Base-by-base conservation (phyloP, 1,140 invertebrate genomes). In the Gonioctena quinquepunctata region DNA sequence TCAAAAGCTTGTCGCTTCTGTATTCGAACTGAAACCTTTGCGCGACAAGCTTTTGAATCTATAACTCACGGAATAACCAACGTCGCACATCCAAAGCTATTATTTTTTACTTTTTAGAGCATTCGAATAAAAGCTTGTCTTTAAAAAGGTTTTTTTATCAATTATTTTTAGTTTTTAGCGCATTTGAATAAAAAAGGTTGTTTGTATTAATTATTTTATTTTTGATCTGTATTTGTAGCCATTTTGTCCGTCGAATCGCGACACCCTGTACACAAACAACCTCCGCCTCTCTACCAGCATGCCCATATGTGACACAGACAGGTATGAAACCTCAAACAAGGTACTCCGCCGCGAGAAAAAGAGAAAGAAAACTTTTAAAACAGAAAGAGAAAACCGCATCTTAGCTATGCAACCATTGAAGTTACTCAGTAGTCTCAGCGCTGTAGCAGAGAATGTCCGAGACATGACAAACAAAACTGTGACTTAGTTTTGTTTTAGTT, bases 231-330 rank as follows among this genome's bases (percentile, higher is more conserved):
- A n/a, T n/a, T n/a, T n/a, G n/a, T n/a, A n/a, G n/a, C n/a, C n/a
- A n/a, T n/a, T n/a, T n/a, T n/a, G n/a, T n/a, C n/a, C 33, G 7
- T 4, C 56, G 7, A 59, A 7, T 59, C 23, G 11, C 11, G 56
- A 59, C 56, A 5, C 22, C 52, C 18, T 56, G 22, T 56, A 56
- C 6, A 23, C 56, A 25, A 59, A 59, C 16, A 26, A 16, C 56
- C 7, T 59, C 21, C 23, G 16, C 56, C 23, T 22, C 56, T 21
- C 13, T 22, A 21, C 50, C 50, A 21, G 56, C 23, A 59, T 59
- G 56, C 25, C 56, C 56, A 59, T 59, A 59, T 59, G 56, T 59
- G 56, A 59, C 56, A 59, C 56, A 56, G 52, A 56, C 52, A 59
- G 56, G 56, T 59, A 59, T 59, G 56, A 59, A 59, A 59, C 56